Percentiles rank a stretch among this genome's conserved stretches.
phyloP scores from a whole-genome alignment of 2,888 invertebrate species.

The Nasonovia ribisnigri region DNA sequence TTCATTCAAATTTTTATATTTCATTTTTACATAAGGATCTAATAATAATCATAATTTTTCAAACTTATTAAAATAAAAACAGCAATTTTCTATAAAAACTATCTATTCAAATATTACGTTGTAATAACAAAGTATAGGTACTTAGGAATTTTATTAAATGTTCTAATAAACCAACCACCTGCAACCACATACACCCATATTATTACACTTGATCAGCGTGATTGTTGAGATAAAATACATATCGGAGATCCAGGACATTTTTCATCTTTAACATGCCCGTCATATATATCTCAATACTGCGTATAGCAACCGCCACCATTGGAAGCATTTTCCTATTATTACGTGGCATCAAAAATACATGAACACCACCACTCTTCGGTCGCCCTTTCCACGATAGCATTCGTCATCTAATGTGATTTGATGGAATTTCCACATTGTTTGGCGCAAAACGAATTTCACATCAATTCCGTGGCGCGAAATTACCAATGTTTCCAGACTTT shows the following conservation, averaged over 20 bases:
- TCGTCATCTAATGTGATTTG: conserved; percentile 62
- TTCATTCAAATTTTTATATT: not conserved
- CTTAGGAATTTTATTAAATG: not conserved
- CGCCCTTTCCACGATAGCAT: not conserved
- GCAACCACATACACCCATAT: not conserved
- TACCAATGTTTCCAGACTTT: conserved; percentile 32
- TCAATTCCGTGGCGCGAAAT: conserved; percentile 36
- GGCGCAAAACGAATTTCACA: conserved; percentile 53
- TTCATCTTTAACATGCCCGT: conserved; percentile 29
- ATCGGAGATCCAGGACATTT: conserved; percentile 33
- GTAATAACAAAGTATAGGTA: not conserved
- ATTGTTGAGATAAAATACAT: not conserved
- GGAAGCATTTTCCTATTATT: conserved; percentile 58
- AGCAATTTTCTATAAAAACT: not conserved
- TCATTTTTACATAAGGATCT: not conserved
- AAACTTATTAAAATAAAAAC: not conserved
- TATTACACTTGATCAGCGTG: not conserved
- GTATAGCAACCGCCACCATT: not conserved
- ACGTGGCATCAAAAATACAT: conserved; percentile 50
- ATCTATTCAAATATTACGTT: not conserved
- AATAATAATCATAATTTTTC: not conserved
- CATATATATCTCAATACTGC: conserved; percentile 18
- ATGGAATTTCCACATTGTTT: conserved; percentile 61
- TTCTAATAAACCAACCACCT: not conserved
- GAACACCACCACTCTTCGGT: not conserved